Evolutionary conservation across 2,888 invertebrate species (phyloP).

Genomic region (Cryptocephalus moraei): DNA sequence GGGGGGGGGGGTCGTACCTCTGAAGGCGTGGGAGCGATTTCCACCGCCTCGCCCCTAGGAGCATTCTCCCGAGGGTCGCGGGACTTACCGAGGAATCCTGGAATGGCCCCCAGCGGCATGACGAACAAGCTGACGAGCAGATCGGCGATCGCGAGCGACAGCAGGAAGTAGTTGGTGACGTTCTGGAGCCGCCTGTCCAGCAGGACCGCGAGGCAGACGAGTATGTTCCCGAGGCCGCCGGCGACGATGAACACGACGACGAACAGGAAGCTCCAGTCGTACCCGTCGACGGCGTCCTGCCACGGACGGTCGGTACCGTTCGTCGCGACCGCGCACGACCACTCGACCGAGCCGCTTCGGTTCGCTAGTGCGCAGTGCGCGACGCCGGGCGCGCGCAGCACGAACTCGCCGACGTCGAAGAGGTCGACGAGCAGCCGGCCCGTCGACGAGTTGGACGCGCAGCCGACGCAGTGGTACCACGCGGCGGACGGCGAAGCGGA

Average conservation of each 20-base stretch:
- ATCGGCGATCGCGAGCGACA: slow-evolving; percentile 90
- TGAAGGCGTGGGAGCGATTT: too few relatives aligned
- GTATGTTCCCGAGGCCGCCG: slow-evolving; percentile 81
- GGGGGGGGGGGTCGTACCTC: too few relatives aligned
- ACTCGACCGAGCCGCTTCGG: not conserved
- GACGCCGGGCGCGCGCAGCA: not conserved
- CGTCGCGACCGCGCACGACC: not conserved
- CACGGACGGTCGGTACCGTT: not conserved
- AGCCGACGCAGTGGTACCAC: not conserved
- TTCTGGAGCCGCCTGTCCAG: slow-evolving; percentile 85
- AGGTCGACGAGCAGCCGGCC: not conserved
- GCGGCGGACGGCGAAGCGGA: not conserved
- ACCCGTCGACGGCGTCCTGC: slow-evolving; percentile 20
- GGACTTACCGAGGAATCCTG: slow-evolving; percentile 81
- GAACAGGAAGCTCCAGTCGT: slow-evolving; percentile 77
- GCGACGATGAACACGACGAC: slow-evolving; percentile 78
- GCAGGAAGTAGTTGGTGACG: slow-evolving; percentile 90
- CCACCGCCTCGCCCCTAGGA: too few relatives aligned
- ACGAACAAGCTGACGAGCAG: slow-evolving; percentile 86
- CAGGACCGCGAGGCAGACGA: slow-evolving; percentile 88
- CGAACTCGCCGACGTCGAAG: not conserved
- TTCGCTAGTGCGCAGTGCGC: not conserved
- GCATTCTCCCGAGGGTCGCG: too few relatives aligned
- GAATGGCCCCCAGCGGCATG: slow-evolving; percentile 92
- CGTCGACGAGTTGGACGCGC: not conserved